Base-by-base conservation (phyloP, 2,797 vertebrate species). In the Pempheris klunzingeri region DNA sequence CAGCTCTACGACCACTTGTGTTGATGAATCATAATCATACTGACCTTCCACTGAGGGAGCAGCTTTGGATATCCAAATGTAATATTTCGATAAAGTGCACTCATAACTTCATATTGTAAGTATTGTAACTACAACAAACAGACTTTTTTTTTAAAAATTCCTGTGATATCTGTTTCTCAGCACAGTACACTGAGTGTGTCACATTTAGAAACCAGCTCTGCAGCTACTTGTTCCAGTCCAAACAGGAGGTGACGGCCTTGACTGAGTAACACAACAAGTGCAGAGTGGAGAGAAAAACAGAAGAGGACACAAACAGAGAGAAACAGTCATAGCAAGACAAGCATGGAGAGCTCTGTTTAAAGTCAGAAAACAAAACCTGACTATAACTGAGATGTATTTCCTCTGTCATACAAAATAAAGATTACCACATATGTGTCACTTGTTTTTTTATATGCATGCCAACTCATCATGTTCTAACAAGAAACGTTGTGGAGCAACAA, bases 161-260 rank as follows among this genome's bases (percentile, higher is more conserved):
- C 17, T 15, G 10, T 58, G 17, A n/a, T 17, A 9, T 47, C 17
- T 54, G 15, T 20, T 43, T 41, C 9, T 32, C 43, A 43, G 39
- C 17, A 52, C 44, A 76, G 28, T 68, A 36, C 43, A 64, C 36
- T 70, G 26, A n/a, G n/a, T 36, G 46, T 55, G 52, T 26, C 46
- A 53, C 4, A 36, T 50, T 63, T 50, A 50, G 50, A 53, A 38
- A 28, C 34, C 4, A 13, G 14, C 22, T 66, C 60, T 17, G 10
- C 7, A n/a, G 26, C 54, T 38, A 54, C 5, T 17, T 24, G 52
- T 26, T 30, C 28, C 39, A 61, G 73, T 67, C 68, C 46, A 41
- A 66, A 58, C 72, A 65, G 54, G 53, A 61, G 66, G 28, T 41
- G 54, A 59, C 43, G 54, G 57, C 44, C 41, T 52, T 53, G 50